Evolutionary conservation across 2,888 invertebrate genomes (phyloP).

Genomic region (Sussaba pulchella): DNA sequence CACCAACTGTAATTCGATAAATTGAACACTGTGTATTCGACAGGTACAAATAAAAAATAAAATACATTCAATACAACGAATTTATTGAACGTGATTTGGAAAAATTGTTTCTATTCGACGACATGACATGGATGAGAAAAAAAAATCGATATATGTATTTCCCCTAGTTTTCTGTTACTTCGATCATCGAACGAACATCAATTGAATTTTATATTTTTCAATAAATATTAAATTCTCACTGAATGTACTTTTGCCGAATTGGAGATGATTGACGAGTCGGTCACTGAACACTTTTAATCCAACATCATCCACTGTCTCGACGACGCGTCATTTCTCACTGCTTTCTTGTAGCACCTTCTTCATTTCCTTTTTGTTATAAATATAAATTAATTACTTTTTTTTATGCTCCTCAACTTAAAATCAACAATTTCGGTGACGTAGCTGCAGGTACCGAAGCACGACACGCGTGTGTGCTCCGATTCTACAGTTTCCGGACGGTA

Average conservation of each 20-base stretch:
- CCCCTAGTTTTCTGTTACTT: conserved; percentile 25
- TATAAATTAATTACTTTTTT: conserved; percentile 6
- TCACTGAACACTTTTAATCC: conserved; percentile 58
- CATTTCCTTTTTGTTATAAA: conserved; percentile 1
- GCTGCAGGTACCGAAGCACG: conserved; percentile 22
- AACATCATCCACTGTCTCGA: conserved; percentile 47
- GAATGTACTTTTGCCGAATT: conserved; percentile 26
- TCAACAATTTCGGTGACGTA: conserved; percentile 49
- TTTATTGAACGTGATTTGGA: neutral
- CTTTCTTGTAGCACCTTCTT: conserved; percentile 47
- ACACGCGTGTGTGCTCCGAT: conserved; percentile 23
- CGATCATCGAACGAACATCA: conserved; percentile 11
- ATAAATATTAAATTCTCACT: neutral
- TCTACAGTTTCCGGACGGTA: conserved; percentile 35
- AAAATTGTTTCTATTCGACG: neutral
- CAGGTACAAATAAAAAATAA: neutral
- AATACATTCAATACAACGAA: neutral
- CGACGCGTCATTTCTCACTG: conserved; percentile 43
- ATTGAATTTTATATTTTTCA: neutral
- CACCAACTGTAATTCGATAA: neutral
- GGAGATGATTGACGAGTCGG: conserved; percentile 40
- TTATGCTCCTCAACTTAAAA: conserved; percentile 42
- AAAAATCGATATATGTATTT: neutral
- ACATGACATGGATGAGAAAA: neutral
- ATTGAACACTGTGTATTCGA: too few relatives aligned